These are phyloP conservation scores for Coranthus polyacanthus DNA, from an alignment of 2,797 vertebrate genomes.

Conservation along the genomic window DNA sequence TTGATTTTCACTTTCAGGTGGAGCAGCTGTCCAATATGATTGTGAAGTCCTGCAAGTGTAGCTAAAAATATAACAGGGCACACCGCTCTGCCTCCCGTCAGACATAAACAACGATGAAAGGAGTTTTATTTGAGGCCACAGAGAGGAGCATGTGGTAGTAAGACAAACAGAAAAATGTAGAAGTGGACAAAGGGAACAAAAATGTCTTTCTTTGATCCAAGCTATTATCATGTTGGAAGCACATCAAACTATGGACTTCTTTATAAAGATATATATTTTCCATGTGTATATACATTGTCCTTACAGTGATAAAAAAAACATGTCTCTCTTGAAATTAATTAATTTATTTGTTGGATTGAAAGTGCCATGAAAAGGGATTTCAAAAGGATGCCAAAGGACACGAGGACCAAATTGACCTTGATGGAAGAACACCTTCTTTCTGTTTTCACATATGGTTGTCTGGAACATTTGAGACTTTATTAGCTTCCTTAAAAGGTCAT, in stretches of 20 bases:
- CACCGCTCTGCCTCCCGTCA: slow-evolving; percentile 35
- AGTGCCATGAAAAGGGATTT: slow-evolving; percentile 2
- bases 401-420: slow-evolving; percentile 43
- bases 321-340: slow-evolving; percentile 72
- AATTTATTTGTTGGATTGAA: slow-evolving; percentile 82
- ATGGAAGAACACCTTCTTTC: slow-evolving; percentile 38
- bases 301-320: slow-evolving; percentile 30
- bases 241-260: slow-evolving; percentile 48
- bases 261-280: slow-evolving; percentile 54
- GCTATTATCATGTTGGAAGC: slow-evolving; percentile 38
- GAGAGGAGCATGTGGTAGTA: too few species aligned
- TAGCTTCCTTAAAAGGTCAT: slow-evolving; percentile 31
- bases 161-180: slow-evolving; percentile 17
- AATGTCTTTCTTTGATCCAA: slow-evolving; percentile 20
- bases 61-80: slow-evolving; percentile 80
- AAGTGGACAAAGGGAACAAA: too few species aligned
- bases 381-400: slow-evolving; percentile 27
- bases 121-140: slow-evolving; percentile 29
- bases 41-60: slow-evolving; percentile 93
- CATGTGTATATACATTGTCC: slow-evolving; percentile 59
- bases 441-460: slow-evolving; percentile 20
- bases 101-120: slow-evolving; percentile 34
- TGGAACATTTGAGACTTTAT: slow-evolving; percentile 39
- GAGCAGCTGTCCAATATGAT: slow-evolving; percentile 95
- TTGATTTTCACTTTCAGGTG: slow-evolving; percentile 80